Conservation (phyloP, 2,113 vertebrate species). For the Tautogolabrus adspersus region DNA sequence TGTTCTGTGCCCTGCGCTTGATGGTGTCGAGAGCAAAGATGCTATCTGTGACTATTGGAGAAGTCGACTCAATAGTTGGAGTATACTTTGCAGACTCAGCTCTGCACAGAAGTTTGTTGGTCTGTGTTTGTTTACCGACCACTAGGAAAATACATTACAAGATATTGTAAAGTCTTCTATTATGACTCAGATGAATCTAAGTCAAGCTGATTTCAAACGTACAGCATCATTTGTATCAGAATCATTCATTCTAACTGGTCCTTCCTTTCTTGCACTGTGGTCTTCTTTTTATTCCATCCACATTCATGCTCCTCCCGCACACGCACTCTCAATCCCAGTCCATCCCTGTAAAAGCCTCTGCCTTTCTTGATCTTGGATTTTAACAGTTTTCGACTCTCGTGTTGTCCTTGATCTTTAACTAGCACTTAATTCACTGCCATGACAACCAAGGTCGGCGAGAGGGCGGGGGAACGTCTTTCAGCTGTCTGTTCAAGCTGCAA, state of each 20-base stretch:
- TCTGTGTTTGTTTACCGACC: neutral
- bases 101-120: conserved; percentile 11
- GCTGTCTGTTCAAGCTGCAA: conserved; percentile 18
- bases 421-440: conserved; percentile 59
- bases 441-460: conserved; percentile 56
- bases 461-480: conserved; percentile 32
- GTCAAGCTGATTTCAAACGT: neutral
- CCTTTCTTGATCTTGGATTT: conserved; percentile 66
- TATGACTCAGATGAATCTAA: conserved; percentile 13
- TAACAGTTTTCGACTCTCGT: conserved; percentile 45
- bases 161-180: neutral
- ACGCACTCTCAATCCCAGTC: conserved; percentile 42
- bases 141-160: neutral
- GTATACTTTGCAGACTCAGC: conserved; percentile 26
- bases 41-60: conserved; percentile 10
- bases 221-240: conserved; percentile 17
- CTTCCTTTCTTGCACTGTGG: neutral
- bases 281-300: conserved; percentile 43
- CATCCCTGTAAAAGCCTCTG: conserved; percentile 52
- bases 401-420: conserved; percentile 64
- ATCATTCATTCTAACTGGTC: conserved; percentile 1
- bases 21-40: conserved; percentile 16
- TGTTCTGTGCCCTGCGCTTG: conserved; percentile 16
- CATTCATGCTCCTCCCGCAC: conserved; percentile 50
- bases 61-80: conserved; percentile 18